Base-by-base conservation (phyloP, 2,797 vertebrate genomes). In the Hoplostethus atlanticus region DNA sequence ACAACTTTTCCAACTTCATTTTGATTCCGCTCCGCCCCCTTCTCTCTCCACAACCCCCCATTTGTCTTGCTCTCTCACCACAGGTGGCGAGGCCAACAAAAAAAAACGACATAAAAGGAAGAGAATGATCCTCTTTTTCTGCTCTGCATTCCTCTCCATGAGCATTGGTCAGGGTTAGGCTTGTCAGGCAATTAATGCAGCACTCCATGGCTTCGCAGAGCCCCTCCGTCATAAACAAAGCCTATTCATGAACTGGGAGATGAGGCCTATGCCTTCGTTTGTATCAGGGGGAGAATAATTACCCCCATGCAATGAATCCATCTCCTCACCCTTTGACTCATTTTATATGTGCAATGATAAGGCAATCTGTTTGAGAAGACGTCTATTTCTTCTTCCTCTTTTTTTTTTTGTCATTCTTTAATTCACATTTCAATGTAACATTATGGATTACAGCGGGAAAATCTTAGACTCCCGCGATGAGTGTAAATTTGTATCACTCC, bases 201-300 rank as follows among this genome's bases (percentile, higher is more conserved):
- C 75, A 82, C 48, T 38, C 81, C 67, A 66, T 84, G 79, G 85
- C 84, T 77, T 55, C 40, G 84, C 82, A 71, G 87, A 69, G 66
- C 40, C 71, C 80, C 5, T 12, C 71, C 64, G 68, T 85, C 84
- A 89, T 85, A 87, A 93, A 84, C 72, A 91, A 90, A 93, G 79
- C 60, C 65, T 63, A 85, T 87, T 91, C 83, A 84, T 75, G 78
- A 92, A 76, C 78, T 64, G 71, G 67, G 86, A 89, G 81, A 84
- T 77, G 78, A 85, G 73, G 64, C 71, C 66, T 25, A 21, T 64
- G 46, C 58, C 64, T 84, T 80, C 81, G 89, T 91, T 82, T 90
- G 83, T 89, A 91, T 82, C 80, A 59, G 67, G 63, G 52, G 56
- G 76, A 87, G 83, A 91, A 89, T 90, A 90, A 92, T 89, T 67